Evolutionary conservation across 2,888 invertebrate species (phyloP).

Genomic region (Ptilodon capucinus): DNA sequence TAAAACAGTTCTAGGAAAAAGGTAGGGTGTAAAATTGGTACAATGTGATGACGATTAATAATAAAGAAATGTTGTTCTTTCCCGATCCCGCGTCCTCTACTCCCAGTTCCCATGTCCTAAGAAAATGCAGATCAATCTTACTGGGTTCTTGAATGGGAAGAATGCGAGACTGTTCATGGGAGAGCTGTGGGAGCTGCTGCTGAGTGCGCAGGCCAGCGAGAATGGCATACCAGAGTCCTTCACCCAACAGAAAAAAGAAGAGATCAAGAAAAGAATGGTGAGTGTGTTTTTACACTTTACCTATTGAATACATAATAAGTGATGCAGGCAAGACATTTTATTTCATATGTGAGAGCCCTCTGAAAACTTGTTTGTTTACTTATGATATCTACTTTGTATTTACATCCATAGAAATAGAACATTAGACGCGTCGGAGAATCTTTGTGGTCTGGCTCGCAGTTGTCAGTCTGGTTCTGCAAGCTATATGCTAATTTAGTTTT

Average conservation of each 20-base stretch:
- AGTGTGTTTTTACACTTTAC: conserved; percentile 27
- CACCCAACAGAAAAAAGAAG: conserved; percentile 97
- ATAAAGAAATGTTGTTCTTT: conserved; percentile 62
- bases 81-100: conserved; percentile 66
- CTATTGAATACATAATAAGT: neutral
- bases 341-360: too few relatives aligned
- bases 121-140: conserved; percentile 99
- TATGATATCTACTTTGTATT: too few relatives aligned
- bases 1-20: conserved; percentile 13
- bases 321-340: too few relatives aligned
- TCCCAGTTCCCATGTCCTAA: conserved; percentile 97
- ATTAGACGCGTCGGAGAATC: too few relatives aligned
- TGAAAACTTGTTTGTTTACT: too few relatives aligned
- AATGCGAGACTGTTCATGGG: conserved; percentile 99
- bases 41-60: conserved; percentile 44
- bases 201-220: conserved; percentile 97
- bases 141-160: conserved; percentile 98
- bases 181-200: conserved; percentile 97
- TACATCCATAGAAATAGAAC: too few relatives aligned
- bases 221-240: conserved; percentile 97
- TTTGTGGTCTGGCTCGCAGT: too few relatives aligned
- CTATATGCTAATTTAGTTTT: neutral
- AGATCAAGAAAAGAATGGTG: conserved; percentile 94
- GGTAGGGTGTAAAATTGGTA: conserved; percentile 43
- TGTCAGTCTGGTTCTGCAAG: too few relatives aligned